Percentiles rank a stretch among this genome's conserved stretches.
Conservation (phyloP, 2,888 invertebrate species). For the Monoplex corrugatus region DNA sequence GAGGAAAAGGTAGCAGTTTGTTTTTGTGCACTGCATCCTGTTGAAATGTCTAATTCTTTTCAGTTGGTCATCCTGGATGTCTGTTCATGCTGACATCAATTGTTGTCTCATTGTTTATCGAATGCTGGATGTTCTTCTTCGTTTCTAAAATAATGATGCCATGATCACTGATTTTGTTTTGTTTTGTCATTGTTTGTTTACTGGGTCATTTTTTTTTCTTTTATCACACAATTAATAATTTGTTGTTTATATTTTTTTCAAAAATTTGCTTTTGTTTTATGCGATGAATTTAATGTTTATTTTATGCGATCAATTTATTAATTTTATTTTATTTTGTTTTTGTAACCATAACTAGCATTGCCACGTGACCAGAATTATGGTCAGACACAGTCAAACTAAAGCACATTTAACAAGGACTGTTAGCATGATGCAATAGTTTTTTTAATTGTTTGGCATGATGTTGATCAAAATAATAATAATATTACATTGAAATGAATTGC, state of each 20-base stretch:
- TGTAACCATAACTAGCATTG: too few relatives aligned
- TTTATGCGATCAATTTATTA: background rate
- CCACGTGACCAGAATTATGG: too few relatives aligned
- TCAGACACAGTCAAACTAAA: too few relatives aligned
- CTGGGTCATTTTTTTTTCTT: background rate
- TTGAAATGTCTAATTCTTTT: background rate
- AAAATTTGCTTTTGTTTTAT: background rate
- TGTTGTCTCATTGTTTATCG: background rate
- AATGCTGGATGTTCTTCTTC: background rate
- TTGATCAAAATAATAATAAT: too few relatives aligned
- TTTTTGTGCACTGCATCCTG: slow-evolving; percentile 2
- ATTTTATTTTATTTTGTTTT: background rate
- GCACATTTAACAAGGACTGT: too few relatives aligned
- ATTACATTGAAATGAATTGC: too few relatives aligned
- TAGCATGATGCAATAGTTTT: too few relatives aligned
- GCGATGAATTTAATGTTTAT: background rate
- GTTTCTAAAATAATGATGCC: background rate
- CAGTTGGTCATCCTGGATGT: background rate
- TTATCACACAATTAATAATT: background rate
- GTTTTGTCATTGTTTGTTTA: background rate
- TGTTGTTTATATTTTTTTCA: background rate
- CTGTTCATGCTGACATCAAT: background rate
- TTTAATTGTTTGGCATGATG: too few relatives aligned
- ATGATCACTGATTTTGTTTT: background rate
- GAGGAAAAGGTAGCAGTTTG: slow-evolving; percentile 48